Conservation (phyloP, 2,113 vertebrate species). For the Syngnathus typhle region DNA sequence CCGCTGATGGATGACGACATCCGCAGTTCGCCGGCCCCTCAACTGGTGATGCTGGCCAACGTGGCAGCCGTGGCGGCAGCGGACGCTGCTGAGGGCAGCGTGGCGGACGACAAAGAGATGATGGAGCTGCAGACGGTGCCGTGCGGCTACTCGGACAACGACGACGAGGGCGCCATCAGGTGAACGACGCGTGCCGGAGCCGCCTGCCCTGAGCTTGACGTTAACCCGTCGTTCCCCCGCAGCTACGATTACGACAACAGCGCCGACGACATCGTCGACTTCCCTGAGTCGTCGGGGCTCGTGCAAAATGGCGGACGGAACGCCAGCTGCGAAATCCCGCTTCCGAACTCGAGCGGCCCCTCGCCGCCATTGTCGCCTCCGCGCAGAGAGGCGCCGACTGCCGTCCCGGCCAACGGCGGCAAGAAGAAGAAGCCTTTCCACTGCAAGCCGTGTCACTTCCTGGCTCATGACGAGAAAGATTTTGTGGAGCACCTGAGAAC, state of each 20-base stretch:
- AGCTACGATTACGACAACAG: slow-evolving; percentile 66
- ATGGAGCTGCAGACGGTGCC: slow-evolving; percentile 88
- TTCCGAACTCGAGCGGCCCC: slow-evolving; percentile 10
- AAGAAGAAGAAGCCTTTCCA: slow-evolving; percentile 88
- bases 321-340: slow-evolving; percentile 32
- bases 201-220: no score
- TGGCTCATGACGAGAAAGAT: slow-evolving; percentile 82
- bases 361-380: slow-evolving; percentile 16
- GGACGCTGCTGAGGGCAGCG: slow-evolving; percentile 73
- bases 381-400: slow-evolving; percentile 39
- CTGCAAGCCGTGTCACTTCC: slow-evolving; percentile 91
- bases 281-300: slow-evolving; percentile 15
- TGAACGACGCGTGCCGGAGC: background rate
- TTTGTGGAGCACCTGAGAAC: slow-evolving; percentile 89
- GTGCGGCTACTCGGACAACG: slow-evolving; percentile 84
- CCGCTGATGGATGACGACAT: slow-evolving; percentile 73
- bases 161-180: slow-evolving; percentile 77
- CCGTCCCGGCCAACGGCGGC: slow-evolving; percentile 44
- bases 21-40: slow-evolving; percentile 81
- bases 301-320: background rate
- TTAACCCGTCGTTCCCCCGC: slow-evolving; percentile 8
- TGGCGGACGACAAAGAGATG: slow-evolving; percentile 88
- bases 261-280: slow-evolving; percentile 44
- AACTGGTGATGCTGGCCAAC: slow-evolving; percentile 95
- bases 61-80: slow-evolving; percentile 80